Evolutionary conservation across 2,797 vertebrate genomes (phyloP).

Genomic region (Leucoraja ocellata): DNA sequence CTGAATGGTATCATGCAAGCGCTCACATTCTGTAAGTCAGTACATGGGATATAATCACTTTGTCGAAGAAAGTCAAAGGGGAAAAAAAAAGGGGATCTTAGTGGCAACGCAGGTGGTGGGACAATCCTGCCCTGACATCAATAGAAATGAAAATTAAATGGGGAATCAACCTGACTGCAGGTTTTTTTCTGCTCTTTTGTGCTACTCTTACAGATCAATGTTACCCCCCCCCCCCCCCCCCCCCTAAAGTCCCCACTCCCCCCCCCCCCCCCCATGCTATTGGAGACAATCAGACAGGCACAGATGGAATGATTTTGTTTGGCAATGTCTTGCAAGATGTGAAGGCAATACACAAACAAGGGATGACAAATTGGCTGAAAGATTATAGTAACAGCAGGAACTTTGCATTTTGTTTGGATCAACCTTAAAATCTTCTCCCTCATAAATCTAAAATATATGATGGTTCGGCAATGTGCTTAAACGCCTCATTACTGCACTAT

Average conservation of each 20-base stretch:
- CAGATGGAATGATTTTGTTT: background rate
- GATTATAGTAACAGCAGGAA: background rate
- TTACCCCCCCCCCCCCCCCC: background rate
- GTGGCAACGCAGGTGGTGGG: background rate
- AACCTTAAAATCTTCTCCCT: background rate
- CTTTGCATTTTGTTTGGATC: background rate
- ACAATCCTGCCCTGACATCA: background rate
- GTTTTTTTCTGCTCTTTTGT: background rate
- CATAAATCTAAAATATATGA: background rate
- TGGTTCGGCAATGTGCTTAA: background rate
- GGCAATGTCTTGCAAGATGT: background rate
- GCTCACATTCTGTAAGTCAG: background rate
- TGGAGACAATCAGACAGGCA: no score
- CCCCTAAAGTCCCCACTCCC: no score
- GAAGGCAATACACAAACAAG: background rate
- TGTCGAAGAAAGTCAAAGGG: background rate
- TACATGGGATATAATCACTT: background rate
- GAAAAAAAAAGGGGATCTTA: background rate
- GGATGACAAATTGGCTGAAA: background rate
- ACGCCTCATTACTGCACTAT: background rate
- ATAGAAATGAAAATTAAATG: no score
- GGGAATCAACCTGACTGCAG: background rate
- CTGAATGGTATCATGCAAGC: background rate
- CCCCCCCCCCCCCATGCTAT: no score
- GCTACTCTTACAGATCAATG: background rate